These are phyloP conservation scores for Tenthredo mesomela DNA, from an alignment of 2,888 invertebrate species.

Conservation along the genomic window DNA sequence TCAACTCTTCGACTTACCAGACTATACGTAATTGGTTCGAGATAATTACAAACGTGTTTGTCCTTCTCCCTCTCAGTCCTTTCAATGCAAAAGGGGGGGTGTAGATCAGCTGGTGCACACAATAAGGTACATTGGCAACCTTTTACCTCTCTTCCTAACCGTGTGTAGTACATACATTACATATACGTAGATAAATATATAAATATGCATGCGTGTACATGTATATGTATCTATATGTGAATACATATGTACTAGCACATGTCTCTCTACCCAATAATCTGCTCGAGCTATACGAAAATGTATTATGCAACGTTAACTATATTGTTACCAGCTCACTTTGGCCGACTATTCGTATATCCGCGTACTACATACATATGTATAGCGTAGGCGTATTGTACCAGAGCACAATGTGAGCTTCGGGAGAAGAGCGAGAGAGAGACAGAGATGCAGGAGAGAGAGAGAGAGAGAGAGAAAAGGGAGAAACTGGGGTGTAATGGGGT, in stretches of 20 bases:
- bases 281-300: constrained; percentile 20
- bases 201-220: neutral
- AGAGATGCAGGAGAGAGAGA: neutral
- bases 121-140: constrained; percentile 16
- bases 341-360: neutral
- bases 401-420: constrained; percentile 35
- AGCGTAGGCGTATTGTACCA: constrained; percentile 41
- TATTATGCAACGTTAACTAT: constrained; percentile 44
- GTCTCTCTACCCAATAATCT: constrained; percentile 38
- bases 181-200: neutral
- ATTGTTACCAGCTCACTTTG: constrained; percentile 43
- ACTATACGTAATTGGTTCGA: constrained; percentile 32
- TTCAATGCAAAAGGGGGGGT: neutral
- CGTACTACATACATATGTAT: neutral
- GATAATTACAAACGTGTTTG: constrained; percentile 30
- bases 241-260: neutral
- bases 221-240: neutral
- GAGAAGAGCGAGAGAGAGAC: neutral
- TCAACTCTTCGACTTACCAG: constrained; percentile 28
- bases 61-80: neutral
- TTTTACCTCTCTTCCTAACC: constrained; percentile 10
- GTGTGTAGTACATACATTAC: neutral
- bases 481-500: constrained; percentile 41
- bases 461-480: neutral
- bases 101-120: neutral